phyloP scores from a whole-genome alignment of 2,113 vertebrate species.

The Myanophis thanlyinensis region DNA sequence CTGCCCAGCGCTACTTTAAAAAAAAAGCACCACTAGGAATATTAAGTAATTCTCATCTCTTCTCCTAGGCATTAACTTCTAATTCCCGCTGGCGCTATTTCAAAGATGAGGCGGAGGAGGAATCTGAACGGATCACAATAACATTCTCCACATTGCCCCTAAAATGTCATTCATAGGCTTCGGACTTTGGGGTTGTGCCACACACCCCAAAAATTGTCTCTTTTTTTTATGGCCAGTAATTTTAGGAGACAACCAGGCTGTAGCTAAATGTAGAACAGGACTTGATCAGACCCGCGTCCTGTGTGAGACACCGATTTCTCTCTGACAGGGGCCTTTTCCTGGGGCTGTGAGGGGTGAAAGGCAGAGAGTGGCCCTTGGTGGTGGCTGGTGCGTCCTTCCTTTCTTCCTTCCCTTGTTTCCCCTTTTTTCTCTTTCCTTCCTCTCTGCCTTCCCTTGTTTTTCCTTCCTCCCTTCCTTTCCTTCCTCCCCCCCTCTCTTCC shows the following conservation, averaged over 20 bases:
- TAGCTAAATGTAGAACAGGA: slow-evolving; percentile 8
- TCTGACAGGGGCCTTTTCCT: slow-evolving; percentile 17
- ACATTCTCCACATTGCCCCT: neutral
- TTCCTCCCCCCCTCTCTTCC: no score
- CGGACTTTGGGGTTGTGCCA: neutral
- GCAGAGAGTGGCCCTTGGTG: slow-evolving; percentile 44
- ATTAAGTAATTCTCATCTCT: neutral
- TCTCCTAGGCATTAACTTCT: neutral
- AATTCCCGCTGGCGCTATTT: fast-evolving
- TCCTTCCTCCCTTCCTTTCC: no score
- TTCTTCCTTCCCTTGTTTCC: slow-evolving; percentile 37
- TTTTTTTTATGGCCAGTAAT: neutral
- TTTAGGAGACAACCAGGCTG: neutral
- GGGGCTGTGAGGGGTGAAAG: slow-evolving; percentile 38
- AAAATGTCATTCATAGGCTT: neutral
- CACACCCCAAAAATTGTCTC: neutral
- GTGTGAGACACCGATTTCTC: slow-evolving; percentile 11
- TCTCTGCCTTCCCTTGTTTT: no score
- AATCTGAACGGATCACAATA: neutral
- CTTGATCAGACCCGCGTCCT: slow-evolving; percentile 34
- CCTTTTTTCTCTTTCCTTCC: no score
- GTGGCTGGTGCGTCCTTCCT: slow-evolving; percentile 24
- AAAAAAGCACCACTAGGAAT: neutral
- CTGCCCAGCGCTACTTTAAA: neutral
- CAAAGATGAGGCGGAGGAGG: neutral